Base-by-base conservation (phyloP, 2,797 vertebrate genomes). In the Amblyraja radiata region DNA sequence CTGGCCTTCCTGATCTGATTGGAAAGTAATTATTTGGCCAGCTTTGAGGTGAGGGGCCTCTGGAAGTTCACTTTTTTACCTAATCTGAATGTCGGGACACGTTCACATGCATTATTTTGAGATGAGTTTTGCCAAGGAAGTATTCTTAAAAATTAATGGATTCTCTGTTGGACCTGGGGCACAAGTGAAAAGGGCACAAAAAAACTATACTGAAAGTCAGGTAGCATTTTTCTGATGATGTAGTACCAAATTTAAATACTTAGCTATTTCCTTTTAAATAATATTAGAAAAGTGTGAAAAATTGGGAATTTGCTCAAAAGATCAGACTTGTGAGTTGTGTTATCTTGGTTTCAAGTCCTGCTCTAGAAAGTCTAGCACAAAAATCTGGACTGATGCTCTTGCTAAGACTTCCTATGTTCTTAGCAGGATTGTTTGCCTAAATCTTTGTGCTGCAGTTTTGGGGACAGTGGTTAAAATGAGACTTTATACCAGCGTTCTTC, bases 1-100 rank as follows among this genome's bases (percentile, higher is more conserved):
- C 94, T 95, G 95, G 94, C 94, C 94, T 95, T 94, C 95, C 95
- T 91, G 94, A 95, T 95, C 94, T 96, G 93, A 95, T 96, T 96
- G 95, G 94, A 93, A 39, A 0, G 94, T 14, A 74, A 81, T 94
- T 81, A 93, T 58, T 94, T 94, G 94, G 94, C 94, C 93, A 93
- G 94, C 93, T 93, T 93, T 86, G 93, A 46, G 93, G 46, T 90
- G 86, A 93, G 94, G 94, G 58, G 39, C 71, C 71, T 8, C 90
- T 14, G 68, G 90, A 91, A 74, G 71, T 83, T 94, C 94, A 94
- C 93, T 93, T 94, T 76, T 91, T 4, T 39, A 76, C 68, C 18
- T 73, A 46, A n/a, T 73, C 7, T 90, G 65, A 46, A 71, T 71
- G 28, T 71, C 88, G 73, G 25, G 21, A 73, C 46, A 32, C 46